phyloP scores from a whole-genome alignment of 2,888 invertebrate genomes.

The Muscina levida region DNA sequence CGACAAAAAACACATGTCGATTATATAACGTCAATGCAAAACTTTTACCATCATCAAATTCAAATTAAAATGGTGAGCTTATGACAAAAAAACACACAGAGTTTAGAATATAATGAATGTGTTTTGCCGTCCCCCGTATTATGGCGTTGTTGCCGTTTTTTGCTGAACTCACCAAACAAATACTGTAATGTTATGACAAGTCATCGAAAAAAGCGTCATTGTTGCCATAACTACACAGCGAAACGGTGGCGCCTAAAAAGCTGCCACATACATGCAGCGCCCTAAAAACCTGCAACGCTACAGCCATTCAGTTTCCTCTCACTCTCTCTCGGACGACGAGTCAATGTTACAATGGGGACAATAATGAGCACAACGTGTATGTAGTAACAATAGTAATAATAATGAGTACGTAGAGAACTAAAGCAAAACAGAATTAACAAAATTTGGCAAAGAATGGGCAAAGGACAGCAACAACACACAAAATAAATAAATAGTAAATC shows the following conservation, averaged over 20 bases:
- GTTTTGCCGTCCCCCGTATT: background rate
- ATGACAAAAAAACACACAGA: background rate
- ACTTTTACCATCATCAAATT: constrained; percentile 47
- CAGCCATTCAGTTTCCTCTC: too few species aligned
- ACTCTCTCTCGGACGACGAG: too few species aligned
- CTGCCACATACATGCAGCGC: constrained; percentile 12
- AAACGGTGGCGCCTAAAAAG: constrained; percentile 56
- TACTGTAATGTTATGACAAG: too few species aligned
- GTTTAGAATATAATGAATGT: too few species aligned
- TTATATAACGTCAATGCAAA: constrained; percentile 9
- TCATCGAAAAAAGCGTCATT: background rate
- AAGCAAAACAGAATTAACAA: too few species aligned
- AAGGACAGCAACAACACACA: too few species aligned
- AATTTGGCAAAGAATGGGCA: too few species aligned
- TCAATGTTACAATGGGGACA: constrained; percentile 60
- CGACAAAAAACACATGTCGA: too few species aligned
- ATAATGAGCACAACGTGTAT: constrained; percentile 58
- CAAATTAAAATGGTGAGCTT: constrained; percentile 36
- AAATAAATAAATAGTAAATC: background rate
- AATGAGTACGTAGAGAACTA: background rate
- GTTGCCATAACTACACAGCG: constrained; percentile 56
- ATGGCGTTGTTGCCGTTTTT: background rate
- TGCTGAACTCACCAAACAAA: too few species aligned
- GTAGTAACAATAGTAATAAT: constrained; percentile 32
- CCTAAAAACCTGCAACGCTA: too few species aligned